A percentile compares a stretch with the other conserved stretches of the same genome.
Evolutionary conservation across 1,140 invertebrate species (phyloP).

Genomic region (Tyrophagus putrescentiae): DNA sequence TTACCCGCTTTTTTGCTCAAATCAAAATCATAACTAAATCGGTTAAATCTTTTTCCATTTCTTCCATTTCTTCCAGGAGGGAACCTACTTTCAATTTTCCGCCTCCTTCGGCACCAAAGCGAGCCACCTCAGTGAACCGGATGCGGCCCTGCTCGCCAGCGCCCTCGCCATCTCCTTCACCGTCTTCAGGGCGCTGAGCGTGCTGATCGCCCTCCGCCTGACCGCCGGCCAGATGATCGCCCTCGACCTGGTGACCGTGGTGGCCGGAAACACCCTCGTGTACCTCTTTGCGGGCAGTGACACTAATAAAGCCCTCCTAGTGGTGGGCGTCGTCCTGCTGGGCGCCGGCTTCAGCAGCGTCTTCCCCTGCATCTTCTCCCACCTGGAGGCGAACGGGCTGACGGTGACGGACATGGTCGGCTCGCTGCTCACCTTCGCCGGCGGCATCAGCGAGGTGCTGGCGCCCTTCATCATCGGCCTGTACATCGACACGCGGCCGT

Average conservation of each 20-base stretch:
- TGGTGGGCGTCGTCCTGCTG: slow-evolving; percentile 16
- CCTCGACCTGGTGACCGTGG: neutral
- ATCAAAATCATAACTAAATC: too few species aligned
- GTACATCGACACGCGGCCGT: slow-evolving; percentile 9
- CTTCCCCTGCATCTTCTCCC: slow-evolving; percentile 5
- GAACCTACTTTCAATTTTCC: slow-evolving; percentile 17
- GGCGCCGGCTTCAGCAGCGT: slow-evolving; percentile 8
- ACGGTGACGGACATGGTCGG: slow-evolving; percentile 19
- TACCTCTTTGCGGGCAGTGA: neutral
- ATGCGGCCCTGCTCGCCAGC: slow-evolving; percentile 18
- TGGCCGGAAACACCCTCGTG: neutral
- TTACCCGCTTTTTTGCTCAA: too few species aligned
- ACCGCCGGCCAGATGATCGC: slow-evolving; percentile 14
- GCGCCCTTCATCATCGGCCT: slow-evolving; percentile 18
- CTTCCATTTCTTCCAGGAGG: neutral
- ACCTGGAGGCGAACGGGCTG: slow-evolving; percentile 10
- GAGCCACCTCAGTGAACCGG: slow-evolving; percentile 9
- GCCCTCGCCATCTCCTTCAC: slow-evolving; percentile 18
- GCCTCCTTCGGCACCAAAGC: slow-evolving; percentile 15
- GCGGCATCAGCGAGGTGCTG: slow-evolving; percentile 2
- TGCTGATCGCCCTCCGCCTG: slow-evolving; percentile 16
- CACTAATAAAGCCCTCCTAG: neutral
- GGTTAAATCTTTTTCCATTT: too few species aligned
- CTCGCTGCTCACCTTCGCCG: slow-evolving; percentile 17
- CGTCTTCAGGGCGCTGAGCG: slow-evolving; percentile 6